Conservation (phyloP, 2,888 invertebrate species). For the Drosophila nr. medialis region DNA sequence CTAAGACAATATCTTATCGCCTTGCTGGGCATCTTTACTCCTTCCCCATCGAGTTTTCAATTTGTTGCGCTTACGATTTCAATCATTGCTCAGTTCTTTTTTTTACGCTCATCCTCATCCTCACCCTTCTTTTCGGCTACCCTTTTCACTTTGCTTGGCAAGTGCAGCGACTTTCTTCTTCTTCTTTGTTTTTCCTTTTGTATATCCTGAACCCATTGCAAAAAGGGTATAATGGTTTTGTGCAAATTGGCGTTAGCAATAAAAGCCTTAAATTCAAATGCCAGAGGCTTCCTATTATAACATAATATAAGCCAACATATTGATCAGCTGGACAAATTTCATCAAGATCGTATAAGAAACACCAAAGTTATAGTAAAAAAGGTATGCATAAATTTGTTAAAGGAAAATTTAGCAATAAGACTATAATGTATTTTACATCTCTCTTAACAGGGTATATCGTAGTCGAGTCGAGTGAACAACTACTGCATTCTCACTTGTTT, state of each 20-base stretch:
- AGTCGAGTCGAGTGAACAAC: not conserved
- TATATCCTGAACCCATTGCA: not conserved
- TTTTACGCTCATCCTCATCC: not conserved
- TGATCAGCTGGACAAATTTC: not conserved
- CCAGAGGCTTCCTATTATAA: not conserved
- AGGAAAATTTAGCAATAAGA: not conserved
- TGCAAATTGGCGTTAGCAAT: too few species aligned
- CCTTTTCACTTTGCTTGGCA: conserved; percentile 39
- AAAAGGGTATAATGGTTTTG: not conserved
- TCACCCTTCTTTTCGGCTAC: conserved; percentile 27
- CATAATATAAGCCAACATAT: not conserved
- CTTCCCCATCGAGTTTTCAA: conserved; percentile 26
- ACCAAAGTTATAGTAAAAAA: not conserved
- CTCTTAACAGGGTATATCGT: not conserved
- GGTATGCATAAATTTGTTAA: not conserved
- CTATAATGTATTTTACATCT: not conserved
- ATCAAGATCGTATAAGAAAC: not conserved
- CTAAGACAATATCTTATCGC: conserved; percentile 45
- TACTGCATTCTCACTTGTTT: not conserved
- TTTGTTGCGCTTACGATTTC: conserved; percentile 60
- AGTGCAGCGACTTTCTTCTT: conserved; percentile 53
- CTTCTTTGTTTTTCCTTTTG: conserved; percentile 12
- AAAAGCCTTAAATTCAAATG: not conserved
- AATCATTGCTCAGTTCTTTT: conserved; percentile 33
- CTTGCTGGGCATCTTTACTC: conserved; percentile 22